Evolutionary conservation across 2,888 invertebrate species (phyloP).

Genomic region (Atrina japonica): DNA sequence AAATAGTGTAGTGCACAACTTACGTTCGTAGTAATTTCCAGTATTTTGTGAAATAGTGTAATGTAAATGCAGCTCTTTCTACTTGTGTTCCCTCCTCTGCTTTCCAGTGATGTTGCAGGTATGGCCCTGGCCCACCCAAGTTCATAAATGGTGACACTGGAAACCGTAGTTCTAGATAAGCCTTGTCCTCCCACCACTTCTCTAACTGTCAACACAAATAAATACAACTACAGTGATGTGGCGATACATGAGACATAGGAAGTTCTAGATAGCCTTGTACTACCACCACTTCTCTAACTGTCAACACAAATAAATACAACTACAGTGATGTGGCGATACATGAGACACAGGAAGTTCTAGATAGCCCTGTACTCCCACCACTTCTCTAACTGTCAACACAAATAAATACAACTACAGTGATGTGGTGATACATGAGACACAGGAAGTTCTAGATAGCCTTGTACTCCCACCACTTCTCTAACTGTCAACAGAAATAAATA

Average conservation of each 20-base stretch:
- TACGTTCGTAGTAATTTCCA: slow-evolving; percentile 82
- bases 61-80: slow-evolving; percentile 75
- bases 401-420: no score
- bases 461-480: slow-evolving; percentile 84
- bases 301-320: slow-evolving; percentile 31
- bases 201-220: slow-evolving; percentile 77
- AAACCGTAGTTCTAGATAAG: slow-evolving; percentile 82
- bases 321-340: slow-evolving; percentile 82
- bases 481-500: slow-evolving; percentile 62
- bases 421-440: slow-evolving; percentile 82
- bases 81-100: slow-evolving; percentile 71
- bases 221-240: no score
- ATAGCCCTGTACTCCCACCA: slow-evolving; percentile 85
- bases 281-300: slow-evolving; percentile 84
- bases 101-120: slow-evolving; percentile 69
- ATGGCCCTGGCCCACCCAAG: slow-evolving; percentile 81
- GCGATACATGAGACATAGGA: slow-evolving; percentile 82
- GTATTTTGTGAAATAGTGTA: slow-evolving; percentile 80
- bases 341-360: slow-evolving; percentile 82
- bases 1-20: slow-evolving; percentile 37
- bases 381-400: slow-evolving; percentile 79
- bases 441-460: slow-evolving; percentile 83
- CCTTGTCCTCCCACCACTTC: slow-evolving; percentile 84
- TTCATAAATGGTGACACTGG: slow-evolving; percentile 83
- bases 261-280: slow-evolving; percentile 83